Evolutionary conservation across 2,113 vertebrate genomes (phyloP), one percentile per base, ranked within the genome.

Genomic region (Bucco capensis): DNA sequence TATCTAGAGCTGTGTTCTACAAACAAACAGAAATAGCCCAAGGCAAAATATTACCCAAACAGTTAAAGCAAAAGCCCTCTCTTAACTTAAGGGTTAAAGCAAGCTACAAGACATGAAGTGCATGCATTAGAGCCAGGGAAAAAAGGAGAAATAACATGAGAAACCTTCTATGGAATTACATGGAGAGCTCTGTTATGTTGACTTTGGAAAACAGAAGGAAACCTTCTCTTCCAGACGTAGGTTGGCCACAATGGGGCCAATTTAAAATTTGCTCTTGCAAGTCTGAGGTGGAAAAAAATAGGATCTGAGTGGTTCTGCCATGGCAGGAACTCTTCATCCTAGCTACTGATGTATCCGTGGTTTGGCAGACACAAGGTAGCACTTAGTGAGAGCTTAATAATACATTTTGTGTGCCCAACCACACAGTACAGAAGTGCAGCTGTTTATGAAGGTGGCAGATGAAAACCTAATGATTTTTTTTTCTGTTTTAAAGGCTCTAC

Each of bases 1-100:
- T 99, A 99, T 99, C 99, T 96, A 99, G 98, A 97, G 99, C 99
- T 95, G 99, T 99, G 97, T 98, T 99, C 99, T 99, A 97, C 44
- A 96, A 79, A 91, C 14, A 58, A 79, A 91, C 17, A 60, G 54
- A 77, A 94, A 95, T 56, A 85, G n/a, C 10, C 54, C 71, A 95
- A 76, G 96, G 6, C 51, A 87, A 67, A 71, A 72, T 14, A 73
- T 76, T 54, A 96, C 40, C 40, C 40, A 8, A 10, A 11, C 58
- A 17, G 18, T 95, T 57, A 94, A 62, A 73, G 70, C 53, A 58
- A n/a, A n/a, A 50, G 14, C 27, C 49, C 37, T 12, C 10, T 30
- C 33, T 49, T 42, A 14, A 15, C 14, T 56, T 31, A 1, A 15
- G 25, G 60, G 28, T 71, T 90, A 89, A 73, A 86, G 86, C 61